These are phyloP conservation scores for Matsumurasca onukii DNA, from an alignment of 1,140 invertebrate genomes.

Conservation along the genomic window DNA sequence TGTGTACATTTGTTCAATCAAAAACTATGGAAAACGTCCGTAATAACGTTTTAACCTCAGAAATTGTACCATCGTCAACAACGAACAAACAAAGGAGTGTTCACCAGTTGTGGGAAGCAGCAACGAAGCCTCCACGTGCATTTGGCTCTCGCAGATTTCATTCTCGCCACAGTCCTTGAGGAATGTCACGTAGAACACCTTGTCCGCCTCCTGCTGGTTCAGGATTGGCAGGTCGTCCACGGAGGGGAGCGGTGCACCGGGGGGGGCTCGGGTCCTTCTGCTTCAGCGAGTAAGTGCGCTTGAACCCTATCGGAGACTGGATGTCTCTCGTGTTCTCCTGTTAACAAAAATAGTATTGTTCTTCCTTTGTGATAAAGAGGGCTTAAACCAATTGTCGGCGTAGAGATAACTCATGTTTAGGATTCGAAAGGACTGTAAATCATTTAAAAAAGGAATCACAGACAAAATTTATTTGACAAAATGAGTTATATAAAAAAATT, in stretches of 20 bases:
- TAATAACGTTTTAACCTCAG: too few relatives aligned
- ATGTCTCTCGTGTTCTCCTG: constrained; percentile 80
- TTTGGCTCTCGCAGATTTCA: constrained; percentile 84
- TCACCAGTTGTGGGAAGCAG: constrained; percentile 52
- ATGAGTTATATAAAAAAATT: too few relatives aligned
- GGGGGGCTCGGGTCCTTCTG: constrained; percentile 64
- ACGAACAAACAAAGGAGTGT: neutral
- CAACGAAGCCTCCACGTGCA: constrained; percentile 67
- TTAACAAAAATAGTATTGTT: neutral
- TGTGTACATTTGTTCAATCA: too few relatives aligned
- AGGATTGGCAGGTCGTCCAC: constrained; percentile 83
- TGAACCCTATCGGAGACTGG: constrained; percentile 81
- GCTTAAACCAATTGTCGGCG: too few relatives aligned
- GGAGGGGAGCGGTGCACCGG: constrained; percentile 57
- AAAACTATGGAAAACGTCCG: too few relatives aligned
- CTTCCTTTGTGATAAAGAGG: too few relatives aligned
- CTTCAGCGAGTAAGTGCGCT: constrained; percentile 78
- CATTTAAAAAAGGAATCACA: too few relatives aligned
- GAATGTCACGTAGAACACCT: constrained; percentile 82
- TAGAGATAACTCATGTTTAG: too few relatives aligned
- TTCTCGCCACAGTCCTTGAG: constrained; percentile 91
- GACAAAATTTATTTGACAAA: too few relatives aligned
- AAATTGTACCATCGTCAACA: too few relatives aligned
- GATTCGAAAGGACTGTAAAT: too few relatives aligned
- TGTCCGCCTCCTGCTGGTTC: constrained; percentile 81